Conservation (phyloP, 2,113 vertebrate species). For the Tiliqua scincoides region DNA sequence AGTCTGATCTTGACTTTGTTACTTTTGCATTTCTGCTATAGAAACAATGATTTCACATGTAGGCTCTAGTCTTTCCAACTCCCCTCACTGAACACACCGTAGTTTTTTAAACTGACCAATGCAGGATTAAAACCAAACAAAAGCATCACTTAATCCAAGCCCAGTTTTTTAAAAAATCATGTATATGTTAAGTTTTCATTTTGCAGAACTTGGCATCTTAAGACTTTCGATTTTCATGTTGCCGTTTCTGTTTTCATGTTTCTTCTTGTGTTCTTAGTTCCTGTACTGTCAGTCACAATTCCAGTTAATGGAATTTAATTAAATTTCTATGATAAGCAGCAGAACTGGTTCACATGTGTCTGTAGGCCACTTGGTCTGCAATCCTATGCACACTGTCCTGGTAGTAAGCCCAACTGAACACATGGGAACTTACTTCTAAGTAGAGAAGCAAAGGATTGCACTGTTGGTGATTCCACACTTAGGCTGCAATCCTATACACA, state of each 20-base stretch:
- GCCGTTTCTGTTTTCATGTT: background rate
- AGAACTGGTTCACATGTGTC: background rate
- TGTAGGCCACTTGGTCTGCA: no score
- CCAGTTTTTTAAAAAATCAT: background rate
- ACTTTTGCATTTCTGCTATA: no score
- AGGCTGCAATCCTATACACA: no score
- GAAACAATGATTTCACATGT: background rate
- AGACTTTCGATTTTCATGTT: no score
- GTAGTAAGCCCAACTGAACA: no score
- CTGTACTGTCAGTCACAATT: background rate
- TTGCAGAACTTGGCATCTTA: background rate
- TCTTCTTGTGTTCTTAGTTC: background rate
- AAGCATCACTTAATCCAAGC: no score
- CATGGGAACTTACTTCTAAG: no score
- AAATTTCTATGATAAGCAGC: background rate
- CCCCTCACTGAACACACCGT: background rate
- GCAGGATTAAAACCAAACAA: no score
- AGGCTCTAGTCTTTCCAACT: background rate
- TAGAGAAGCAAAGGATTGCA: no score
- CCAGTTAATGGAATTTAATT: background rate
- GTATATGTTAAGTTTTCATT: background rate
- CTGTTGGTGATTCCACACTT: background rate
- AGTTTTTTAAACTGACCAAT: no score
- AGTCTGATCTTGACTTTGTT: no score
- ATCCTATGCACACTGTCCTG: no score